phyloP scores from a whole-genome alignment of 1,140 invertebrate genomes.

The Conus ventricosus region DNA sequence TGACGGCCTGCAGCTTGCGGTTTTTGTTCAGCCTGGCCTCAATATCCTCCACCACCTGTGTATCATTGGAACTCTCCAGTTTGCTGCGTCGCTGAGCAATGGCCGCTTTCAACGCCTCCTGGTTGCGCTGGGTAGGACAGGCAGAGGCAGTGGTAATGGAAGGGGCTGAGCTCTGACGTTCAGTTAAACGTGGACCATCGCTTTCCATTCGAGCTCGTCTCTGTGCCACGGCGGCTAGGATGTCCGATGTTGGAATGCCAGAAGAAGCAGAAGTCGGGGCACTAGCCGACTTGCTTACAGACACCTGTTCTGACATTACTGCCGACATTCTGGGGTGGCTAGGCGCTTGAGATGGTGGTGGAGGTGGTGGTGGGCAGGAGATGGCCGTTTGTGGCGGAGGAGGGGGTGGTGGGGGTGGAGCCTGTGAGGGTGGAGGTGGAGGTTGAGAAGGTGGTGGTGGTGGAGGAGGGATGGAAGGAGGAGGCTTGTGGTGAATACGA shows the following conservation, averaged over 20 bases:
- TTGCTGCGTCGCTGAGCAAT: constrained; percentile 61
- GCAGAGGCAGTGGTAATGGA: not conserved
- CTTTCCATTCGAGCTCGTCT: constrained; percentile 57
- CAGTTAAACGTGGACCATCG: constrained; percentile 56
- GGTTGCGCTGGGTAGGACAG: constrained; percentile 39
- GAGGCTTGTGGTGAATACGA: not conserved
- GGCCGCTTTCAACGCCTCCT: constrained; percentile 65
- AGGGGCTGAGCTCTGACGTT: constrained; percentile 41
- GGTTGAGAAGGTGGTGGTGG: constrained; percentile 49
- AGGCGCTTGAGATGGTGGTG: constrained; percentile 37
- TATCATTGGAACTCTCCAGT: constrained; percentile 54
- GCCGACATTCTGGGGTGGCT: constrained; percentile 25
- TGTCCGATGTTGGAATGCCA: constrained; percentile 46
- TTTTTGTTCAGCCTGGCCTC: constrained; percentile 68
- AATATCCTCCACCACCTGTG: constrained; percentile 61
- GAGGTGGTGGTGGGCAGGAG: constrained; percentile 47
- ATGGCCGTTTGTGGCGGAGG: constrained; percentile 43
- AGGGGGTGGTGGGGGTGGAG: constrained; percentile 40
- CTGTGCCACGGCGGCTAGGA: constrained; percentile 61
- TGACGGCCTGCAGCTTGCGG: constrained; percentile 68
- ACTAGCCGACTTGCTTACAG: not conserved
- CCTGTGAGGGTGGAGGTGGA: constrained; percentile 28
- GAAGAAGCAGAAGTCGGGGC: not conserved
- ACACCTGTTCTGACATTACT: not conserved
- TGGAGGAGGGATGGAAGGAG: constrained; percentile 46